Percentiles rank a stretch among this genome's conserved stretches.
These are phyloP conservation scores for Drosophila truncata DNA, from an alignment of 1,140 invertebrate species.

Conservation along the genomic window DNA sequence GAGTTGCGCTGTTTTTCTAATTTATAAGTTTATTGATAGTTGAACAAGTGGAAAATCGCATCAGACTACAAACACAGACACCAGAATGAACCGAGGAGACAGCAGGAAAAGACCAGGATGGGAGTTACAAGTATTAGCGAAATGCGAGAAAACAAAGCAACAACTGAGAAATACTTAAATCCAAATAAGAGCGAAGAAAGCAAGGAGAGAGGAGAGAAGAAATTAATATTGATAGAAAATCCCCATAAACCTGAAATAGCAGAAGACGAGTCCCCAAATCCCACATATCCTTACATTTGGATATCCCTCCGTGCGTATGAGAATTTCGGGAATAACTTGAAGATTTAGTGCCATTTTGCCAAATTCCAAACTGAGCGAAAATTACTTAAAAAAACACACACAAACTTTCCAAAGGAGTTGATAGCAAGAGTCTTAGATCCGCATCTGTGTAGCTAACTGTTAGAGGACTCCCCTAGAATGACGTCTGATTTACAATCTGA, in stretches of 20 bases:
- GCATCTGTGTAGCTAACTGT: constrained; percentile 49
- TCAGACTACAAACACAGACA: constrained; percentile 33
- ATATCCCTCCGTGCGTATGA: constrained; percentile 14
- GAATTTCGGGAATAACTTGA: constrained; percentile 60
- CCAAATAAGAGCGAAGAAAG: constrained; percentile 35
- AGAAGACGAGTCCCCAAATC: constrained; percentile 7
- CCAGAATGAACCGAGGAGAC: constrained; percentile 22
- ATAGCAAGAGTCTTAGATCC: constrained; percentile 37
- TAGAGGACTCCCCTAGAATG: constrained; percentile 48
- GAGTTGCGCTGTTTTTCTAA: constrained; percentile 82
- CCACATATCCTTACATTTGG: background rate
- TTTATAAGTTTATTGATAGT: constrained; percentile 80
- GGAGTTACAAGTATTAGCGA: constrained; percentile 70
- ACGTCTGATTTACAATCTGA: constrained; percentile 63
- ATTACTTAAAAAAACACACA: constrained; percentile 34
- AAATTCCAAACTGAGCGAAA: constrained; percentile 62
- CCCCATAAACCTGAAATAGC: constrained; percentile 50
- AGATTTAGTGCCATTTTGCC: constrained; percentile 80
- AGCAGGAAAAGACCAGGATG: constrained; percentile 26
- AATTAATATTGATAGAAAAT: constrained; percentile 19
- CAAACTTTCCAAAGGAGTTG: constrained; percentile 28
- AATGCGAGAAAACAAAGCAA: constrained; percentile 55
- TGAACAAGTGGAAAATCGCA: constrained; percentile 59
- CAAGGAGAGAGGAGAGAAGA: constrained; percentile 16
- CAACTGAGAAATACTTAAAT: constrained; percentile 63